Conservation (phyloP, 2,797 vertebrate species). For the Zenarchopterus dispar region DNA sequence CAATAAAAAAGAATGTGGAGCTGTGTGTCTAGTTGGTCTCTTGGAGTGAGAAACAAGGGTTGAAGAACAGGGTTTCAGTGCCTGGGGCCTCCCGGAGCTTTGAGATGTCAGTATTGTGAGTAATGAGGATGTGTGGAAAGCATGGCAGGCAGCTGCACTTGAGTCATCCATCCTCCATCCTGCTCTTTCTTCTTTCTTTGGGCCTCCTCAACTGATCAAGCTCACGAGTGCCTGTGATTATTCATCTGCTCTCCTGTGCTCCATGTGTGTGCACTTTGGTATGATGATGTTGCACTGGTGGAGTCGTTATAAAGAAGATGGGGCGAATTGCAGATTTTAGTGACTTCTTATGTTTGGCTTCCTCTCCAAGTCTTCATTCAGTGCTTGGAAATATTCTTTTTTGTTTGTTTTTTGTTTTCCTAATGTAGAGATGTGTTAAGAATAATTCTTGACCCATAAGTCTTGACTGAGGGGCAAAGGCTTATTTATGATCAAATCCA, state of each 20-base stretch:
- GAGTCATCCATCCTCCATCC: conserved; percentile 72
- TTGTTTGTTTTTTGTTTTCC: no score
- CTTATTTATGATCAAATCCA: no score
- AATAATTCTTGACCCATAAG: no score
- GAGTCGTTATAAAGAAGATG: conserved; percentile 9
- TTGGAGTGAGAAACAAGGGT: conserved; percentile 23
- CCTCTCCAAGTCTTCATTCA: neutral
- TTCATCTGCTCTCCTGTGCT: conserved; percentile 28
- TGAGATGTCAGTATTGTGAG: conserved; percentile 71
- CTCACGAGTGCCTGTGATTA: conserved; percentile 33
- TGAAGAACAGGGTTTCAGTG: conserved; percentile 66
- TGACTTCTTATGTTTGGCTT: conserved; percentile 20
- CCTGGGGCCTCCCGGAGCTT: conserved; percentile 38
- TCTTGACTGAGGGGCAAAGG: no score
- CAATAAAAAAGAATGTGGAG: conserved; percentile 21
- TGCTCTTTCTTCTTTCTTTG: conserved; percentile 49
- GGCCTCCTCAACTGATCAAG: conserved; percentile 48
- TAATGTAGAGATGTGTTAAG: no score
- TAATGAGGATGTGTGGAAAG: conserved; percentile 82
- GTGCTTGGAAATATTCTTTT: no score
- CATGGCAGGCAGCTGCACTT: conserved; percentile 77
- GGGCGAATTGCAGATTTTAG: conserved; percentile 31
- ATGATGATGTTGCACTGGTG: conserved; percentile 14
- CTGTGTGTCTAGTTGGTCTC: conserved; percentile 35
- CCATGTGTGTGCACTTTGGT: neutral